Evolutionary conservation across 2,888 invertebrate species (phyloP).

Genomic region (Hybos culiciformis): DNA sequence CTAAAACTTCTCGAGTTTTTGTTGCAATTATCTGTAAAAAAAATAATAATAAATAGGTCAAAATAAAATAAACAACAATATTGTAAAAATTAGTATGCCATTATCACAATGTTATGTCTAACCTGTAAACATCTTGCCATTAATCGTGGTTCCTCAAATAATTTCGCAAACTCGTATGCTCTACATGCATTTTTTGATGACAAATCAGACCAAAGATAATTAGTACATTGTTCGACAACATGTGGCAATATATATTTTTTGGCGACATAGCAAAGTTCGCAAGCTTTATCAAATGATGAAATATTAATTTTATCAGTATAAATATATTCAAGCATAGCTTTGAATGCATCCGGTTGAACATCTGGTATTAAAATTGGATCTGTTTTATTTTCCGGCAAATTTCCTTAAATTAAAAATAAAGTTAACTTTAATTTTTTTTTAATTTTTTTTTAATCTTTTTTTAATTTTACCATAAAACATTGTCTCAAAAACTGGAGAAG

Average conservation of each 20-base stretch:
- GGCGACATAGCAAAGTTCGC: constrained; percentile 75
- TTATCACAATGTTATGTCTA: constrained; percentile 14
- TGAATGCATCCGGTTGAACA: constrained; percentile 76
- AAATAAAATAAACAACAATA: not conserved
- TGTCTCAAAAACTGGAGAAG: constrained; percentile 76
- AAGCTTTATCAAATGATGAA: constrained; percentile 71
- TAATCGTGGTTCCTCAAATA: constrained; percentile 68
- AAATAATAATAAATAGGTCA: not conserved
- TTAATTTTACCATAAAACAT: constrained; percentile 83
- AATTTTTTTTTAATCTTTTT: too few relatives aligned
- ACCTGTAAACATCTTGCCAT: constrained; percentile 72
- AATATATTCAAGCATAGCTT: constrained; percentile 67
- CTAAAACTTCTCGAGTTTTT: constrained; percentile 60
- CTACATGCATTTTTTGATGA: constrained; percentile 65
- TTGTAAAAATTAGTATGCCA: too few relatives aligned
- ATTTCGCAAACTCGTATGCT: constrained; percentile 72
- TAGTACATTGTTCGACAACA: constrained; percentile 68
- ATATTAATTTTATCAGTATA: constrained; percentile 71
- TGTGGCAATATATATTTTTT: constrained; percentile 80
- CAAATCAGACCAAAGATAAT: constrained; percentile 59
- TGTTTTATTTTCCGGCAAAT: constrained; percentile 64
- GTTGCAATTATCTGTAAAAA: constrained; percentile 54
- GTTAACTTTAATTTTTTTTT: too few relatives aligned
- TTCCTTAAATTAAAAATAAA: too few relatives aligned
- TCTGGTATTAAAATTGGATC: constrained; percentile 68